Conservation (phyloP, 2,888 invertebrate species). For the Andrena marginata region DNA sequence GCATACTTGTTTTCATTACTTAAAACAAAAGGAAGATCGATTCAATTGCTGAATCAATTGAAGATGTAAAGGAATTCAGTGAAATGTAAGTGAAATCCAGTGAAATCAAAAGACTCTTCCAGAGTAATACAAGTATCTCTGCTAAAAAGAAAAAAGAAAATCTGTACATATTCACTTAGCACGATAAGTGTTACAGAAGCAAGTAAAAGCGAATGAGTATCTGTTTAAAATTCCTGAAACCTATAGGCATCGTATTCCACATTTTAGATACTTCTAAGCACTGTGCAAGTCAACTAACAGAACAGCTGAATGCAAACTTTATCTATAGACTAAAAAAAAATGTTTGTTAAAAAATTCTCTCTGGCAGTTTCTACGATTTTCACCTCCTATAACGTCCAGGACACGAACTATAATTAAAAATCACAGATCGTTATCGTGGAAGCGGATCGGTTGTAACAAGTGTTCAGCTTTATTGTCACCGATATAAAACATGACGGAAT, state of each 20-base stretch:
- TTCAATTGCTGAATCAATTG: not conserved
- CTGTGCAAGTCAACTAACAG: conserved; percentile 6
- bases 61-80: not conserved
- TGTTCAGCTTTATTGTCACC: conserved; percentile 38
- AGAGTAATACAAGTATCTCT: conserved; percentile 3
- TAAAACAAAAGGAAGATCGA: not conserved
- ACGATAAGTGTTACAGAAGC: conserved; percentile 12
- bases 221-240: conserved; percentile 9
- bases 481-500: conserved; percentile 41
- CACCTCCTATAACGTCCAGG: conserved; percentile 78
- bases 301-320: conserved; percentile 39
- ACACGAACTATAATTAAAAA: conserved; percentile 78
- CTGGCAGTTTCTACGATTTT: conserved; percentile 60
- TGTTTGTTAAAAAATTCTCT: conserved; percentile 28
- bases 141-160: not conserved
- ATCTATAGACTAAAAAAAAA: conserved; percentile 15
- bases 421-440: conserved; percentile 57
- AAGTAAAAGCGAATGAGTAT: conserved; percentile 8
- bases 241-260: not conserved
- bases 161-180: conserved; percentile 10
- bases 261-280: conserved; percentile 12
- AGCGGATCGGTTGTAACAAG: conserved; percentile 15
- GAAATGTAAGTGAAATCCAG: not conserved
- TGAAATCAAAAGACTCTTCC: conserved; percentile 10
- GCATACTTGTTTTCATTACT: too few species aligned